Percentiles rank a stretch among this genome's conserved stretches.
Conservation (phyloP, 2,797 vertebrate genomes). For the Meriones psammophilus region DNA sequence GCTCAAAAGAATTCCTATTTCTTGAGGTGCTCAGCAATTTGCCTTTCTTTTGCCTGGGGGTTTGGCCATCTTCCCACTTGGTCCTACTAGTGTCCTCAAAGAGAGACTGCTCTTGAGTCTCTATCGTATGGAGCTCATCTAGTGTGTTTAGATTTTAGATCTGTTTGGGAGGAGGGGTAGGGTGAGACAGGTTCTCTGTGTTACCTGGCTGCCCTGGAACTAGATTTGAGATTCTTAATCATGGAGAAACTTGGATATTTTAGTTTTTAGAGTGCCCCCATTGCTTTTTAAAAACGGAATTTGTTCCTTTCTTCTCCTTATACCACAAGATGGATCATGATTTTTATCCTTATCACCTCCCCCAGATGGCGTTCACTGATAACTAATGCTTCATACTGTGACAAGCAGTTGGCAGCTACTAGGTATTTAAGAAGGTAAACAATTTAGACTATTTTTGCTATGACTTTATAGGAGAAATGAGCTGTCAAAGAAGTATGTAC, state of each 20-base stretch:
- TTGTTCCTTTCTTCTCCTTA: background rate
- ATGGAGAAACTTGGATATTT: background rate
- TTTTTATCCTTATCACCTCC: background rate
- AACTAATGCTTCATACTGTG: background rate
- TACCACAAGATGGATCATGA: background rate
- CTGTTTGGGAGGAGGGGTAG: background rate
- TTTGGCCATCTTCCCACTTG: background rate
- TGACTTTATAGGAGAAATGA: conserved; percentile 65
- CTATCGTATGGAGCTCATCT: background rate
- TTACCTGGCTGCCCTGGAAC: background rate
- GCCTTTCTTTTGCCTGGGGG: conserved; percentile 44
- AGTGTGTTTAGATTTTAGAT: conserved; percentile 6
- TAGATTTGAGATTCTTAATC: conserved; percentile 15
- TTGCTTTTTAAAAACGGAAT: background rate
- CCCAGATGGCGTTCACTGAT: background rate
- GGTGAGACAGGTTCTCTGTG: background rate
- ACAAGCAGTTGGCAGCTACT: background rate
- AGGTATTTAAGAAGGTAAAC: conserved; percentile 32
- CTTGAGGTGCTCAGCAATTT: conserved; percentile 62
- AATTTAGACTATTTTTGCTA: conserved; percentile 66
- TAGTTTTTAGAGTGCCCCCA: background rate
- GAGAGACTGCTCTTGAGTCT: background rate
- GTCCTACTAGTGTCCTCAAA: background rate
- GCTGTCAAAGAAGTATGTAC: conserved; percentile 38
- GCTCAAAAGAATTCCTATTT: conserved; percentile 56